Percentiles rank a stretch among this genome's conserved stretches.
These are phyloP conservation scores for Callorhinus ursinus DNA, from an alignment of 2,113 vertebrate species.

Conservation along the genomic window DNA sequence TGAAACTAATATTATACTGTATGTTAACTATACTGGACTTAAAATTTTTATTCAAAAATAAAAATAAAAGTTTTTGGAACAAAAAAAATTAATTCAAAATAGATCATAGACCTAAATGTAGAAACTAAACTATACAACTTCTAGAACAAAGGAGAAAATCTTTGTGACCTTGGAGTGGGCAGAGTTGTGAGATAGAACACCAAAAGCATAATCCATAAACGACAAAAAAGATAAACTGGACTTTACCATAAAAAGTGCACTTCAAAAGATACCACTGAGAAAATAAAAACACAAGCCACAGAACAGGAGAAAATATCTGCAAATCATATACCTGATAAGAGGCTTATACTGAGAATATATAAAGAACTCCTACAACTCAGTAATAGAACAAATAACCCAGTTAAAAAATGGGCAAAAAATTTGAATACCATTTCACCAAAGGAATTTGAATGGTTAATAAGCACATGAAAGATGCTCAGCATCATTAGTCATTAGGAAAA, in stretches of 20 bases:
- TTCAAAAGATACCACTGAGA: neutral
- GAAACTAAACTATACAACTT: slow-evolving; percentile 7
- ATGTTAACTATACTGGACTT: neutral
- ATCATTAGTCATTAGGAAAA: slow-evolving; percentile 18
- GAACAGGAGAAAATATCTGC: neutral
- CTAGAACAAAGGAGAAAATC: slow-evolving; percentile 5
- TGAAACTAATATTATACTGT: neutral
- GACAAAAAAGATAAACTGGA: neutral
- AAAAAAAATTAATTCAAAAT: slow-evolving; percentile 23
- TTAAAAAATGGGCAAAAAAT: neutral
- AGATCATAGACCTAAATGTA: neutral
- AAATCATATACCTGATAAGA: neutral
- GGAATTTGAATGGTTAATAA: neutral
- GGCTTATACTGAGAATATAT: neutral
- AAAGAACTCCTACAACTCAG: slow-evolving; percentile 9
- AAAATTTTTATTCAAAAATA: neutral
- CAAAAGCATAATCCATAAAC: slow-evolving; percentile 9
- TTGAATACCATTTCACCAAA: slow-evolving; percentile 25
- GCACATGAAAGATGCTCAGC: neutral
- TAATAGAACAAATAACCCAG: neutral
- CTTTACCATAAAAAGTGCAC: slow-evolving; percentile 2
- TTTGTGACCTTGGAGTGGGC: neutral
- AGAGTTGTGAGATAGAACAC: neutral
- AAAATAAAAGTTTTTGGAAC: neutral
- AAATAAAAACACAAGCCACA: neutral